Conservation (phyloP, 35 echinoderm and acorn worm genomes). For the Ophiothrix spiculata region DNA sequence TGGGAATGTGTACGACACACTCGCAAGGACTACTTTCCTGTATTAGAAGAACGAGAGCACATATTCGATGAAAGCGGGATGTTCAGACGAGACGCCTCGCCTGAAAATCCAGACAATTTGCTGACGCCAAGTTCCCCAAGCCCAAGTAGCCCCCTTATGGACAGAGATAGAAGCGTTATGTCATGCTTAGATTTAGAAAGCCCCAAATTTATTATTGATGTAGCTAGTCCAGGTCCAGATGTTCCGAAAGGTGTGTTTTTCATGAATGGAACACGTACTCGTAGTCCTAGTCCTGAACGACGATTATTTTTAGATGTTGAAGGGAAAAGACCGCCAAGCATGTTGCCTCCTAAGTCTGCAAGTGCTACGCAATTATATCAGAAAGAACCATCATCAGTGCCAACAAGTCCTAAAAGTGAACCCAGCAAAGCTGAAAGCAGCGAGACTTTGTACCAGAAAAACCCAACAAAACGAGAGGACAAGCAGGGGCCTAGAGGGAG, state of each 20-base stretch:
- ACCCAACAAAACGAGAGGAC: constrained; percentile 13
- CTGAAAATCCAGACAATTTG: background rate
- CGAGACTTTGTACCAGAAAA: constrained; percentile 12
- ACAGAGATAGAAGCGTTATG: background rate
- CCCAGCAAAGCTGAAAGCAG: background rate
- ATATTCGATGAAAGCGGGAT: constrained; percentile 56
- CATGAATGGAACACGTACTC: background rate
- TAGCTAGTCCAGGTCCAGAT: constrained; percentile 22
- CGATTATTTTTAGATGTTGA: constrained; percentile 48
- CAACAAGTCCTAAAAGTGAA: background rate
- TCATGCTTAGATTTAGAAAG: constrained; percentile 14
- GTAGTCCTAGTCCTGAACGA: constrained; percentile 25
- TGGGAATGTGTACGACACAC: constrained; percentile 85
- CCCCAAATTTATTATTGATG: background rate
- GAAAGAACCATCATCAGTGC: background rate
- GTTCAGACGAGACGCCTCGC: constrained; percentile 26
- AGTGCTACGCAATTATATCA: constrained; percentile 2
- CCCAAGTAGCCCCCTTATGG: constrained; percentile 15
- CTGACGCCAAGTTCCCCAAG: background rate
- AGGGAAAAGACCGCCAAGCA: background rate
- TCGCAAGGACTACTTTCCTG: constrained; percentile 70
- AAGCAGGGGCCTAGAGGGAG: constrained; percentile 17
- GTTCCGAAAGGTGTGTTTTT: constrained; percentile 14
- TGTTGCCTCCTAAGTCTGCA: background rate
- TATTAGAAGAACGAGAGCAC: constrained; percentile 58